phyloP scores from a whole-genome alignment of 2,888 invertebrate species.

The Dione vanillae region DNA sequence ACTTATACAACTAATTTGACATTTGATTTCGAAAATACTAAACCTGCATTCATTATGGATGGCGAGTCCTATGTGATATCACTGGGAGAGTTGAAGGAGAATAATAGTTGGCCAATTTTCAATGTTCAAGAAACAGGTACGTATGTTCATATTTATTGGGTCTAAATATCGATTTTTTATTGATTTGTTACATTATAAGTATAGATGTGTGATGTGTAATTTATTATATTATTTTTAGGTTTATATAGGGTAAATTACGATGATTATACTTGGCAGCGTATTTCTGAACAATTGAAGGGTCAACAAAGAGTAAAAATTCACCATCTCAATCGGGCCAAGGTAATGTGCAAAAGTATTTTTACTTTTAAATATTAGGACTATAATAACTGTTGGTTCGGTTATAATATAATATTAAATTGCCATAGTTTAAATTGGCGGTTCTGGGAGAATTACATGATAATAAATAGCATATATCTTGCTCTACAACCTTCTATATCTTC shows the following conservation, averaged over 20 bases:
- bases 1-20: slow-evolving; percentile 64
- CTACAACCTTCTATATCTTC: not conserved
- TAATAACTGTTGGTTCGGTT: no score
- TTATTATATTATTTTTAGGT: slow-evolving; percentile 64
- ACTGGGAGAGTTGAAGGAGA: slow-evolving; percentile 56
- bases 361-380: no score
- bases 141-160: slow-evolving; percentile 32
- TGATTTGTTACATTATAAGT: no score
- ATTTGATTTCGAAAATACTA: slow-evolving; percentile 64
- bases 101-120: slow-evolving; percentile 82
- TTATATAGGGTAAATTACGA: slow-evolving; percentile 88
- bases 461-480: not conserved
- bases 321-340: slow-evolving; percentile 89
- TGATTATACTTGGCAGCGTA: slow-evolving; percentile 76
- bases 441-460: not conserved
- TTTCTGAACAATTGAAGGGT: slow-evolving; percentile 71
- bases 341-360: slow-evolving; percentile 60
- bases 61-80: slow-evolving; percentile 54
- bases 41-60: slow-evolving; percentile 70
- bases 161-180: no score
- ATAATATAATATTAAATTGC: no score
- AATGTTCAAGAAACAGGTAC: slow-evolving; percentile 86
- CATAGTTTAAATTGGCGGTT: no score
- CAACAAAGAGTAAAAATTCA: slow-evolving; percentile 81
- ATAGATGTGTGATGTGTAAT: no score